Conservation (phyloP, 2,113 vertebrate species). For the Pyrgilauda ruficollis region DNA sequence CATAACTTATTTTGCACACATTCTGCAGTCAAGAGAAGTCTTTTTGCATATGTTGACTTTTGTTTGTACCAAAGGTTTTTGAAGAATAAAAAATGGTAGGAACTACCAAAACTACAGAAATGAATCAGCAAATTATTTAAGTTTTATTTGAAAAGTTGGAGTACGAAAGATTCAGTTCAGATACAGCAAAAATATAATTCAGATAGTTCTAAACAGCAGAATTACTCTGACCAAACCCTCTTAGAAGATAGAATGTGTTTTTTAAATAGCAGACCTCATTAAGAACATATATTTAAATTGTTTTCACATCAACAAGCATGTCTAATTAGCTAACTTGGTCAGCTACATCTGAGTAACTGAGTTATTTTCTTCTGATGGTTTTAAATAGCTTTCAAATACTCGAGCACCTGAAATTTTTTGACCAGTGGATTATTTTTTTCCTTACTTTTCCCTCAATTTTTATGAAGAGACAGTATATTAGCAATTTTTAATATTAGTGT, state of each 20-base stretch:
- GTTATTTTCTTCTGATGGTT: not conserved
- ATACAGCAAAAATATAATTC: not conserved
- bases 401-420: not conserved
- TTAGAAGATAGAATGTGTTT: not conserved
- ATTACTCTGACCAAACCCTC: not conserved
- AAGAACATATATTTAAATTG: not conserved
- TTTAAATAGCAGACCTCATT: not conserved
- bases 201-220: not conserved
- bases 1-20: not conserved
- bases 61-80: not conserved
- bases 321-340: not conserved
- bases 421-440: not conserved
- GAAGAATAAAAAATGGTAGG: not conserved
- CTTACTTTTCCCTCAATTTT: not conserved
- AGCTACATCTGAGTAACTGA: not conserved
- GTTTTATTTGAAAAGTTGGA: not conserved
- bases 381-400: not conserved
- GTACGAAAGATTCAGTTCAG: not conserved
- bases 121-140: not conserved
- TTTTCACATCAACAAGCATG: not conserved
- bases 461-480: not conserved
- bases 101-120: not conserved
- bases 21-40: not conserved
- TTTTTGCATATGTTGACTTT: not conserved
- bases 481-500: conserved; percentile 40